Evolutionary conservation across 2,113 vertebrate genomes (phyloP).

Genomic region (Gasterosteus aculeatus): DNA sequence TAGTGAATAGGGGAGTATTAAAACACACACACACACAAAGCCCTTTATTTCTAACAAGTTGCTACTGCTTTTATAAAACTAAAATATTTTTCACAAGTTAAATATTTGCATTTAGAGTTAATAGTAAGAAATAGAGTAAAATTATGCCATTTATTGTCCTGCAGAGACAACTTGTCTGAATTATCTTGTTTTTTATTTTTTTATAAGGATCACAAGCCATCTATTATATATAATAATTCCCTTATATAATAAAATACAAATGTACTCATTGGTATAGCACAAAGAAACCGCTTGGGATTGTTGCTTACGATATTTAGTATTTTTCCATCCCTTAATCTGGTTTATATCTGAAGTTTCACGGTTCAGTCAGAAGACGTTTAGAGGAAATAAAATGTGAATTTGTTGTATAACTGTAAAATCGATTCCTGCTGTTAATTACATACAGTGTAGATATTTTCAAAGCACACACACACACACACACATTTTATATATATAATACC

Average conservation of each 20-base stretch:
- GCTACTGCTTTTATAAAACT: slow-evolving; percentile 6
- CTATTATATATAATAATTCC: neutral
- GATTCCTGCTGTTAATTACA: neutral
- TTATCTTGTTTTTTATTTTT: neutral
- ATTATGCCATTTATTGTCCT: slow-evolving; percentile 5
- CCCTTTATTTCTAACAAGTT: slow-evolving; percentile 9
- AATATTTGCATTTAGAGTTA: slow-evolving; percentile 3
- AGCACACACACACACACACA: neutral
- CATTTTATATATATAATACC: neutral
- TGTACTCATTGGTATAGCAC: neutral
- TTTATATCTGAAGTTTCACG: neutral
- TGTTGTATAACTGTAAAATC: neutral
- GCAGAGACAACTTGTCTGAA: slow-evolving; percentile 2
- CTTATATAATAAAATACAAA: slow-evolving; percentile 6
- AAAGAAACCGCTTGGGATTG: neutral
- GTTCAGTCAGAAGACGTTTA: neutral
- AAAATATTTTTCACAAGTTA: neutral
- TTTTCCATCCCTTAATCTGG: neutral
- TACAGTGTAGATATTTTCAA: neutral
- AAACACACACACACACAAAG: slow-evolving; percentile 9
- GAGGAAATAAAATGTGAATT: neutral
- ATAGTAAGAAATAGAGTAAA: neutral
- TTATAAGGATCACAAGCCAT: neutral
- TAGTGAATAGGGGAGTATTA: slow-evolving; percentile 78
- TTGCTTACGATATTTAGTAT: neutral